phyloP scores from a whole-genome alignment of 2,888 invertebrate species.

The Erebia epiphron region DNA sequence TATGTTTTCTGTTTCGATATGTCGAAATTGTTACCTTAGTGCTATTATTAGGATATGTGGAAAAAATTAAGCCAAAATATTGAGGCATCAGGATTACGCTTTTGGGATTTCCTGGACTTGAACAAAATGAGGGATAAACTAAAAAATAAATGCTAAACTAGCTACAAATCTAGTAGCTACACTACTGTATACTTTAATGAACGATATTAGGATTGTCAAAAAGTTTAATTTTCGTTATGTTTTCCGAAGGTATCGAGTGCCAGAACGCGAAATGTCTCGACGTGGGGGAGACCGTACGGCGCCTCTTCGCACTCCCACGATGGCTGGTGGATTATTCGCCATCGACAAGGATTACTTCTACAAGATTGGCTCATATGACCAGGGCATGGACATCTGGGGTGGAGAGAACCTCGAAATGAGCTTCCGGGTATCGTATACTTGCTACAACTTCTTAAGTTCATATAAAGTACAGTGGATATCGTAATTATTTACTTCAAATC shows the following conservation, averaged over 20 bases:
- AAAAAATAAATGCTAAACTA: neutral
- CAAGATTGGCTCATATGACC: constrained; percentile 98
- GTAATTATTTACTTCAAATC: neutral
- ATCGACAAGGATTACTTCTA: constrained; percentile 98
- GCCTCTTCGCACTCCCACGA: constrained; percentile 97
- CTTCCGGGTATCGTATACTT: constrained; percentile 88
- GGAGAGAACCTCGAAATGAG: constrained; percentile 98
- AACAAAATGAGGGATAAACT: neutral
- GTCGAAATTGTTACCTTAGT: neutral
- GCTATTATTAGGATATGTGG: neutral
- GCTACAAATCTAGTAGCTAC: neutral
- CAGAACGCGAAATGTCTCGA: constrained; percentile 97
- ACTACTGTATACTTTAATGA: neutral
- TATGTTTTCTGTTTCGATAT: neutral
- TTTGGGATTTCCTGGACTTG: neutral
- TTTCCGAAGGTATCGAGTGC: constrained; percentile 94
- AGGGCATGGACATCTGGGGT: constrained; percentile 99
- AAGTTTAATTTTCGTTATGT: neutral
- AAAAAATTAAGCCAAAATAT: neutral
- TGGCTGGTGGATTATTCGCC: constrained; percentile 98
- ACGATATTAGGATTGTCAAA: neutral
- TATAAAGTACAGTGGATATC: neutral
- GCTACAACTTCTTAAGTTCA: neutral
- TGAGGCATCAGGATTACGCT: neutral
- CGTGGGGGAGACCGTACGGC: constrained; percentile 96